Base-by-base conservation (phyloP, 2,113 vertebrate genomes). In the Aepyceros melampus region DNA sequence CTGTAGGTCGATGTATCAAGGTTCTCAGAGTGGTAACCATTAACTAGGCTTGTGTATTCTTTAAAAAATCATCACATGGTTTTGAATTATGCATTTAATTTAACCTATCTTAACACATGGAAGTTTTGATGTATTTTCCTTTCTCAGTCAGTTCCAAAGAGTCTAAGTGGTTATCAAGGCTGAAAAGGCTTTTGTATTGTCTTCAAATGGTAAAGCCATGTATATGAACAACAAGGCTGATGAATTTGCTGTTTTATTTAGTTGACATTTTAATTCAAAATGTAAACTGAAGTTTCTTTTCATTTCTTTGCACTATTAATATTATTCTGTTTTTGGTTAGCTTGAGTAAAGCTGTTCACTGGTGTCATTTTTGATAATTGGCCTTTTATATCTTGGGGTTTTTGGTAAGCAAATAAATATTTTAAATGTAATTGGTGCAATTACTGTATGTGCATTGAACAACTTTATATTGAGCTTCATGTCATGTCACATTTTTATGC, bases 351-450 rank as follows among this genome's bases (percentile, higher is more conserved):
- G 96, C 97, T 79, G 85, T 98, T 98, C 79, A 87, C 83, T 98
- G 91, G 96, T 98, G 95, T 99, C 98, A 98, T 96, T 99, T 98
- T 98, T 97, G 81, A 98, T 98, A 99, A 98, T 98, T 98, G 98
- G 94, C 90, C 82, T 98, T 98, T 99, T 98, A 97, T 98, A 97
- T 97, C 98, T 98, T 98, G 71, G 96, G 98, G 98, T 98, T 98
- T 98, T 91, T 94, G 98, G 98, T 98, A 98, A 98, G 97, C 98
- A 99, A 99, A 99, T 98, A 98, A 96, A 97, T 97, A 98, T 98
- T 98, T 97, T 98, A 98, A 98, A 97, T 97, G 87, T 98, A 98
- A 98, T 98, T 98, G 97, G 89, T 98, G 94, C 98, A 98, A 99
- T 98, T 99, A 99, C 92, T 89, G 81, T 96, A 95, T 98, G 97